Conservation (phyloP, 1,140 invertebrate species). For the fruit fly (Drosophila melanogaster) region DNA sequence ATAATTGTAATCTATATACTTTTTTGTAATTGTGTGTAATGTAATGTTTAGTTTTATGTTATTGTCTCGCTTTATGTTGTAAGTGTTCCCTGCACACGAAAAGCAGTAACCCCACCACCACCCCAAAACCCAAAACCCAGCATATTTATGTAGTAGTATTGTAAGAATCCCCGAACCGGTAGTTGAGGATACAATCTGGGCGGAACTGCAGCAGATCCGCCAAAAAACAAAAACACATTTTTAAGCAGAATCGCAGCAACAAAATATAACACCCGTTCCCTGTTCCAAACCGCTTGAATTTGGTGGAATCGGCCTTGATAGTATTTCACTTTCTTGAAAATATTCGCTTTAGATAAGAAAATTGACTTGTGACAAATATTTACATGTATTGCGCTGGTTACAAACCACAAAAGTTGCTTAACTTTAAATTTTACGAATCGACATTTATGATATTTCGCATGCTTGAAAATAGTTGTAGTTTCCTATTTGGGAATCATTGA, state of each 20-base stretch:
- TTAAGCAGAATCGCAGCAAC: conserved; percentile 1
- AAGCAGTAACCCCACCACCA: conserved; percentile 8
- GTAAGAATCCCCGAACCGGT: conserved; percentile 13
- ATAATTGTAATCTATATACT: conserved; percentile 23
- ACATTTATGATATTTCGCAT: neutral
- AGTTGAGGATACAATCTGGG: conserved; percentile 18
- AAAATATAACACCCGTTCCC: neutral
- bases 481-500: neutral
- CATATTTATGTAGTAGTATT: conserved; percentile 49
- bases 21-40: conserved; percentile 47
- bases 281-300: neutral
- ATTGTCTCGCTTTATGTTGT: conserved; percentile 54
- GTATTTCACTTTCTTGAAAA: conserved; percentile 2
- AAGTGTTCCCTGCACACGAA: conserved; percentile 20
- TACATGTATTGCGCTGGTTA: neutral
- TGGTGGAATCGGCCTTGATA: neutral
- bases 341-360: neutral
- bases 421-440: neutral
- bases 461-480: neutral
- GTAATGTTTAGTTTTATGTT: conserved; percentile 46
- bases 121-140: neutral
- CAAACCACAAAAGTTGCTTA: neutral
- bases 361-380: neutral
- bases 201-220: conserved; percentile 30
- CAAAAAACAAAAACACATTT: neutral